Base-by-base conservation (phyloP, 2,797 vertebrate species). In the Hyperoplus immaculatus region DNA sequence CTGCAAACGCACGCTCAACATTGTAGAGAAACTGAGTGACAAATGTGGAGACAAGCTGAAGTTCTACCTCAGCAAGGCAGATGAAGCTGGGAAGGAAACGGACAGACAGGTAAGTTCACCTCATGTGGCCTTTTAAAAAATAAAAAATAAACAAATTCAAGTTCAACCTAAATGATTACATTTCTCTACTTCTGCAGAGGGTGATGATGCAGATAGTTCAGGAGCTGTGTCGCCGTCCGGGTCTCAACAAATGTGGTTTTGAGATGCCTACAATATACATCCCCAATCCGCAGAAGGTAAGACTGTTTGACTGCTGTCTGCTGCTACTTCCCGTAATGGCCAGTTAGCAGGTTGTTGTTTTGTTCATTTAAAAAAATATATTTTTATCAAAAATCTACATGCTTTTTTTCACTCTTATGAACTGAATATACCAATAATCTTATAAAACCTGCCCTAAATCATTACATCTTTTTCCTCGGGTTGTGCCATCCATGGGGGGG, bases 151-250 rank as follows among this genome's bases (percentile, higher is more conserved):
- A 16, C 16, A 36, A 68, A 56, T 6, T 58, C 3, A 38, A 15
- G 29, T 60, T 14, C 11, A 58, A 67, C 4, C 12, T 41, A 2
- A 36, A 14, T 6, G 0, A 51, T n/a, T 4, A 1, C 42, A 21
- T 54, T 39, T 63, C 71, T 43, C 29, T 36, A 12, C 41, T 56
- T 73, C 14, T 51, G 8, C 87, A 96, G 96, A 93, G 95, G 81
- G 95, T 96, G 49, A 96, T 96, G 95, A 96, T 96, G 95, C 96
- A 96, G 92, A 96, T 96, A 4, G 95, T 96, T 29, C 96, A 96
- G 82, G 96, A 96, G 75, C 87, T 96, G 60, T 96, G 96, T 78
- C 94, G 95, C 49, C 94, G 95, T 77, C 96, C 95, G 4, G 96
- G 96, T 57, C 95, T 96, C 67, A 96, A 96, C 90, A 96, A 95